Percentiles rank a stretch among this genome's conserved stretches.
phyloP scores from a whole-genome alignment of 2,113 vertebrate genomes.

The Morone chrysops region DNA sequence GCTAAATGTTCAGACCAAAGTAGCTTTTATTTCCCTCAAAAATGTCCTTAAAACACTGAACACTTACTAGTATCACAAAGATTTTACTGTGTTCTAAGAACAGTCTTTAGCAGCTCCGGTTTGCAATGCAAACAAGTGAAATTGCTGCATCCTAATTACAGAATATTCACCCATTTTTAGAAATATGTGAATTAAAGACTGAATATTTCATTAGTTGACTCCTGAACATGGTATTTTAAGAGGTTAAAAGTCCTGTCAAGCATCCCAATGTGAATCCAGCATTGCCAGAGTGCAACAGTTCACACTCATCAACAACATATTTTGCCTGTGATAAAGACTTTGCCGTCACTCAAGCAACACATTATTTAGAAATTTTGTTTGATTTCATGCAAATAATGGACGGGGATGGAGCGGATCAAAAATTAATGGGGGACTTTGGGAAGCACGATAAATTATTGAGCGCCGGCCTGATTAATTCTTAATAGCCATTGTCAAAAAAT shows the following conservation, averaged over 20 bases:
- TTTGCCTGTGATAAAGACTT: conserved; percentile 14
- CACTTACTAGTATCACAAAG: not conserved
- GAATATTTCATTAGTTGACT: conserved; percentile 12
- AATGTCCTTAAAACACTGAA: not conserved
- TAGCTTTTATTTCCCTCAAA: not conserved
- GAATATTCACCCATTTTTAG: not conserved
- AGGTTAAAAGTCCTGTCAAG: conserved; percentile 9
- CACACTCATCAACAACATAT: not conserved
- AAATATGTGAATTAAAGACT: not conserved
- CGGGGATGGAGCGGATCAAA: conserved; percentile 80
- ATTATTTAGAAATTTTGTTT: conserved; percentile 79
- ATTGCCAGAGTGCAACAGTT: conserved; percentile 10
- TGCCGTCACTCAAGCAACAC: conserved; percentile 63
- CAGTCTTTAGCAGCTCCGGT: not conserved
- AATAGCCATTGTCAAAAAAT: conserved; percentile 86
- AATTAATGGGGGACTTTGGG: conserved; percentile 85
- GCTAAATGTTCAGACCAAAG: not conserved
- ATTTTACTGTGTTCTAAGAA: not conserved
- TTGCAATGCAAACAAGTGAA: not conserved
- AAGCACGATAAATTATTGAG: conserved; percentile 84
- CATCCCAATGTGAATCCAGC: not conserved
- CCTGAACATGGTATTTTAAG: not conserved
- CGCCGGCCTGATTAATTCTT: conserved; percentile 83
- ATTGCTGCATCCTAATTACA: too few relatives aligned
- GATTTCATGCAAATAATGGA: conserved; percentile 84